Evolutionary conservation across 2,113 vertebrate species (phyloP).

Genomic region (Hipposideros armiger): DNA sequence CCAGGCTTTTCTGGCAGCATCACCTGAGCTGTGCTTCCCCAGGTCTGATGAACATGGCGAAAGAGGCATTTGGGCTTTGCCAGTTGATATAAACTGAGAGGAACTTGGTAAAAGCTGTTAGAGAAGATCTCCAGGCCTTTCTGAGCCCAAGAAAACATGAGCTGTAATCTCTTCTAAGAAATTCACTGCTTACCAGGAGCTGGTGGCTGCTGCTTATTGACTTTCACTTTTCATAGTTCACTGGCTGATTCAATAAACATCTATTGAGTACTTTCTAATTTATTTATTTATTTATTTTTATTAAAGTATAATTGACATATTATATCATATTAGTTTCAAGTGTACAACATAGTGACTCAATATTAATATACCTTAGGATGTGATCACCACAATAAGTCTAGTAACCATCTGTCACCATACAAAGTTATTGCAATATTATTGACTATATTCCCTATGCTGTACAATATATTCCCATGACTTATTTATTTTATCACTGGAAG

Average conservation of each 20-base stretch:
- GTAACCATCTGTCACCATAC: not conserved
- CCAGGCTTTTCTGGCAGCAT: not conserved
- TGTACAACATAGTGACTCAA: not conserved
- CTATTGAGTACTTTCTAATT: not conserved
- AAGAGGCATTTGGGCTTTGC: not conserved
- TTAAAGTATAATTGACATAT: not conserved
- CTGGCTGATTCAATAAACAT: not conserved
- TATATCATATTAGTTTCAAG: not conserved
- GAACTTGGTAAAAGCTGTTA: not conserved
- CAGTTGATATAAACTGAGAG: not conserved
- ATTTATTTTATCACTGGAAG: not conserved
- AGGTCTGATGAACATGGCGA: not conserved
- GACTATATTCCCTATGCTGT: not conserved
- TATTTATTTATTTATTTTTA: not conserved
- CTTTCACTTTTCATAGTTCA: not conserved
- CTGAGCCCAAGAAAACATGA: not conserved
- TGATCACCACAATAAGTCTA: not conserved
- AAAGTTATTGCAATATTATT: not conserved
- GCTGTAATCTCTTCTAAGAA: not conserved
- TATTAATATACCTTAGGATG: not conserved
- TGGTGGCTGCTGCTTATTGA: not conserved
- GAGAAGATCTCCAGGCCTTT: not conserved
- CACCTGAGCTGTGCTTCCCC: not conserved
- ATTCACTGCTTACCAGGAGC: not conserved
- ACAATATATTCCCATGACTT: not conserved